phyloP scores from a whole-genome alignment of 2,113 vertebrate genomes.

The Isurus oxyrinchus region DNA sequence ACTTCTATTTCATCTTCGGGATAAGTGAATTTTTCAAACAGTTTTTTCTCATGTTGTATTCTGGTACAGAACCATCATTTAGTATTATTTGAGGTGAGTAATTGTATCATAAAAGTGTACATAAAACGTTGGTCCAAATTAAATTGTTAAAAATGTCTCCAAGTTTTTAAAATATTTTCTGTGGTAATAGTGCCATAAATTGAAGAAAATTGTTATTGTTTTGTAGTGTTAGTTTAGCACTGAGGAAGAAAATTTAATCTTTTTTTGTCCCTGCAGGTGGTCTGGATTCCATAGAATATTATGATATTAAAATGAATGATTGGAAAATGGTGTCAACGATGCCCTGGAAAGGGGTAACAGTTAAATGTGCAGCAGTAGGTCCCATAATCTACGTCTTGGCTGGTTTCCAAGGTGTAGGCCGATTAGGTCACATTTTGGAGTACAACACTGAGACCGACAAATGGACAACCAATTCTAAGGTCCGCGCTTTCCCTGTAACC shows the following conservation, averaged over 20 bases:
- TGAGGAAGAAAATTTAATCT: not conserved
- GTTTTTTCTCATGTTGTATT: not conserved
- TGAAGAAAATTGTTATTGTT: not conserved
- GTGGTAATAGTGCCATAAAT: too few species aligned
- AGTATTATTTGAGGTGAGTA: not conserved
- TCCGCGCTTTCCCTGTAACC: slow-evolving; percentile 90
- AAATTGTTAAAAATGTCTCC: not conserved
- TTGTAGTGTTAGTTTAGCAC: not conserved
- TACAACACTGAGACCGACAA: slow-evolving; percentile 90
- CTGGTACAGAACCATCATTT: not conserved
- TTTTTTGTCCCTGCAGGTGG: slow-evolving; percentile 67
- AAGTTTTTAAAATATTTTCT: too few species aligned
- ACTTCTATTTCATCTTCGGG: not conserved
- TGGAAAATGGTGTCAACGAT: slow-evolving; percentile 85
- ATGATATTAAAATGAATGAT: slow-evolving; percentile 84
- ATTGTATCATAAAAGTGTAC: not conserved
- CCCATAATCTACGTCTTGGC: slow-evolving; percentile 85
- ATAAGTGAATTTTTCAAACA: not conserved
- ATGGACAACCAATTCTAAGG: slow-evolving; percentile 85
- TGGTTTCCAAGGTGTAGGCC: slow-evolving; percentile 91
- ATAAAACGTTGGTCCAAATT: not conserved
- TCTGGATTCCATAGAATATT: slow-evolving; percentile 90
- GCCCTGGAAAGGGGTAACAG: slow-evolving; percentile 91
- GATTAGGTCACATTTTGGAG: slow-evolving; percentile 86
- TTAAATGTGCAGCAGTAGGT: slow-evolving; percentile 89